Conservation (phyloP, 2,888 invertebrate species). For the Apodemia mormo region DNA sequence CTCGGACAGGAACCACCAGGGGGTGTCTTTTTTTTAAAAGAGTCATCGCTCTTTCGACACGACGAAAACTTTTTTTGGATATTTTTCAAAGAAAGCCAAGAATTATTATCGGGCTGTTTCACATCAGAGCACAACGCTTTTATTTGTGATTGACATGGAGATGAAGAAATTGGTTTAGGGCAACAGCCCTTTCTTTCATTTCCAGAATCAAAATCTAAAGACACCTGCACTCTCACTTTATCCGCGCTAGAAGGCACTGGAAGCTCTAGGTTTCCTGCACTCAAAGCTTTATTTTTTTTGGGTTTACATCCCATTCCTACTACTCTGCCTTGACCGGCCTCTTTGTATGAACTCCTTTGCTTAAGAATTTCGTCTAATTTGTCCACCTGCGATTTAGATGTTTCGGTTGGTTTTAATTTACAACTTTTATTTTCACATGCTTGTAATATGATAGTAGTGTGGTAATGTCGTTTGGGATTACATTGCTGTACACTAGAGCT, state of each 20-base stretch:
- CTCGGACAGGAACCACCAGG: not conserved
- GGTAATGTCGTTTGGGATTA: slow-evolving; percentile 1
- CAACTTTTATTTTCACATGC: not conserved
- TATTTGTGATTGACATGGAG: not conserved
- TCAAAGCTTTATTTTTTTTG: slow-evolving; percentile 23
- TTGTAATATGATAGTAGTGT: not conserved
- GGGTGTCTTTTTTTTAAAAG: not conserved
- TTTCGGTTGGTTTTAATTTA: not conserved
- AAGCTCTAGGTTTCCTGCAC: slow-evolving; percentile 39
- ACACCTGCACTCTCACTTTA: slow-evolving; percentile 34
- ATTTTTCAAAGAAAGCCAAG: slow-evolving; percentile 31
- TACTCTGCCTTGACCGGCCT: slow-evolving; percentile 48
- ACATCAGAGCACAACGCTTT: not conserved
- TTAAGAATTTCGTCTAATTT: slow-evolving; percentile 28
- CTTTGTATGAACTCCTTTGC: slow-evolving; percentile 38
- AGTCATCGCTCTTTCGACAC: slow-evolving; percentile 15
- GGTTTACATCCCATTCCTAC: slow-evolving; percentile 23
- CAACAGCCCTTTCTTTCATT: not conserved
- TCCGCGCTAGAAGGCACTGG: slow-evolving; percentile 42
- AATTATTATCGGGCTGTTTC: slow-evolving; percentile 14
- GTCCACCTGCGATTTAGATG: not conserved
- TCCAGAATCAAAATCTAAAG: slow-evolving; percentile 27
- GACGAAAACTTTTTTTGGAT: slow-evolving; percentile 28
- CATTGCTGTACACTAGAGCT: slow-evolving; percentile 14
- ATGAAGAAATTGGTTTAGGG: not conserved